Evolutionary conservation across 2,797 vertebrate genomes (phyloP).

Genomic region (Brachymystax lenok): DNA sequence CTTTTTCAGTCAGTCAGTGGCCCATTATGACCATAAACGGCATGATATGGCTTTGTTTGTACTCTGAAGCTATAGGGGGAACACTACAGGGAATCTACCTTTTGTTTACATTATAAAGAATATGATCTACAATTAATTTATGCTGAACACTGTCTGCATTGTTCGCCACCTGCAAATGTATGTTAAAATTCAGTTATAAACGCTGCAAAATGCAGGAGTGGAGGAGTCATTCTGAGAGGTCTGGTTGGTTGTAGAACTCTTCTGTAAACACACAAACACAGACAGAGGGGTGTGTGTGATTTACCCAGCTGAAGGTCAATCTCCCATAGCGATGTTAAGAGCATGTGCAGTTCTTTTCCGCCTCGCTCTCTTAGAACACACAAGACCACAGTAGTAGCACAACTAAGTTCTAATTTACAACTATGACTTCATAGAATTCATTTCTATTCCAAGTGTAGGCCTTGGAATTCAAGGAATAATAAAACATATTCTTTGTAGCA

Average conservation of each 20-base stretch:
- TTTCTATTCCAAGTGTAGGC: not conserved
- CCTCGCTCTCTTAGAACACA: not conserved
- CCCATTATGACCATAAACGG: not conserved
- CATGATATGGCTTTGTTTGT: not conserved
- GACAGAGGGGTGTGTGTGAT: not conserved
- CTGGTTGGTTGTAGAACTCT: not conserved
- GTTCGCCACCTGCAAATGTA: too few species aligned
- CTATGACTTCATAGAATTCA: not conserved
- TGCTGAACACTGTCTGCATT: not conserved
- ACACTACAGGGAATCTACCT: not conserved
- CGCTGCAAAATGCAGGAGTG: not conserved
- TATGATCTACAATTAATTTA: not conserved
- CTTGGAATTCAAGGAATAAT: not conserved
- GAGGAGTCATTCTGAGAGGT: not conserved
- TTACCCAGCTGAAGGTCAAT: not conserved
- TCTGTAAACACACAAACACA: not conserved
- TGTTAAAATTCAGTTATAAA: not conserved
- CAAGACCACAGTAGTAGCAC: not conserved
- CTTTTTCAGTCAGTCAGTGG: not conserved
- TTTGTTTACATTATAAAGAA: not conserved
- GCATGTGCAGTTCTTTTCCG: not conserved
- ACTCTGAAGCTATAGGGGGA: not conserved
- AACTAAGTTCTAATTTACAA: not conserved
- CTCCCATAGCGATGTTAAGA: not conserved
- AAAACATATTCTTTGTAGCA: not conserved